Conservation (phyloP, 2,888 invertebrate genomes). For the Gordius sp. region DNA sequence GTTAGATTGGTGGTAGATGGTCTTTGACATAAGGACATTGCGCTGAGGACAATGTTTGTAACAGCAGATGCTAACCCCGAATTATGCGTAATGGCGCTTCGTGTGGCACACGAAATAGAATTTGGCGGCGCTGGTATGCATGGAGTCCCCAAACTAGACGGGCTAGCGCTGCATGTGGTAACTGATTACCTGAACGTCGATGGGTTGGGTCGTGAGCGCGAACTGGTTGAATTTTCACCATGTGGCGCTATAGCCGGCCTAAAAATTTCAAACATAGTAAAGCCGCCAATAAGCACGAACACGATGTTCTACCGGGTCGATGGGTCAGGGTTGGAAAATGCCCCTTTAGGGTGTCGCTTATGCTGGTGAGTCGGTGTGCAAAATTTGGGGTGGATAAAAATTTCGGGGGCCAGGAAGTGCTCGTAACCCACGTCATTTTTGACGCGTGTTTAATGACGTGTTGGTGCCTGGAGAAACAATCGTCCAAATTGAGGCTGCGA, state of each 20-base stretch:
- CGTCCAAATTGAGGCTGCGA: too few species aligned
- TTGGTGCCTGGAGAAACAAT: constrained; percentile 61
- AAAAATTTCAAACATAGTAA: constrained; percentile 92
- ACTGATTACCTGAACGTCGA: constrained; percentile 87
- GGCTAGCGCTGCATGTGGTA: constrained; percentile 99
- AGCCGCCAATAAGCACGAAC: constrained; percentile 88
- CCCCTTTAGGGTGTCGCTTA: constrained; percentile 92
- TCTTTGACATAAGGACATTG: constrained; percentile 44
- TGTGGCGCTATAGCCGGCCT: constrained; percentile 75
- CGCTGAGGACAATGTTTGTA: constrained; percentile 96
- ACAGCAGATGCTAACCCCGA: constrained; percentile 92
- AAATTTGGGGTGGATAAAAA: constrained; percentile 94
- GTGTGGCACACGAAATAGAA: constrained; percentile 97
- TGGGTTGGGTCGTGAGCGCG: constrained; percentile 55
- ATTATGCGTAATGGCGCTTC: constrained; percentile 92
- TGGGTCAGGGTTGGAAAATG: constrained; percentile 94
- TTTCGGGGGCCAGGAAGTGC: constrained; percentile 85
- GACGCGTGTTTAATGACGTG: constrained; percentile 60
- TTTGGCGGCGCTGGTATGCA: constrained; percentile 86
- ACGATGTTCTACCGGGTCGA: constrained; percentile 92
- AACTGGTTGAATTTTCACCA: constrained; percentile 65
- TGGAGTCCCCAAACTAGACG: constrained; percentile 97
- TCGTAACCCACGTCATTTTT: constrained; percentile 87
- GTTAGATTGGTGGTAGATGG: too few species aligned
- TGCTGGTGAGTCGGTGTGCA: constrained; percentile 88